Conservation (phyloP, 2,113 vertebrate genomes). For the Cyanistes caeruleus region DNA sequence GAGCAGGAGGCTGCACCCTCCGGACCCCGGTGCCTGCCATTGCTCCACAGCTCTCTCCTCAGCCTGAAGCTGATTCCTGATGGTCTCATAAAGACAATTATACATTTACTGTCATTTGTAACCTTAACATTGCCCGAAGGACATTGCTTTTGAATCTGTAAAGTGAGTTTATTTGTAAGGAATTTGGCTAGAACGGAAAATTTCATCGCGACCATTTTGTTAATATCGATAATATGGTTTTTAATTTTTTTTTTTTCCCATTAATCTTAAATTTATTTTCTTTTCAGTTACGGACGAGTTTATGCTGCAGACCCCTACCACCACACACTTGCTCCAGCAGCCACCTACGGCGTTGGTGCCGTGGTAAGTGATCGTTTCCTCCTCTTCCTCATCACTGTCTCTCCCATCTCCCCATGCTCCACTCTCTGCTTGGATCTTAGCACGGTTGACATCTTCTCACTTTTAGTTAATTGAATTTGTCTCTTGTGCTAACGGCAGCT, state of each 20-base stretch:
- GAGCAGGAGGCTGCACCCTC: neutral
- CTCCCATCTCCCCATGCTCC: conserved; percentile 13
- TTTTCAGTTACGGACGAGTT: conserved; percentile 97
- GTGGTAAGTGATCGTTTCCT: conserved; percentile 84
- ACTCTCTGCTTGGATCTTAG: conserved; percentile 75
- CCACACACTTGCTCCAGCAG: conserved; percentile 98
- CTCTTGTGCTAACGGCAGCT: conserved; percentile 93
- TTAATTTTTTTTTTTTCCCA: neutral
- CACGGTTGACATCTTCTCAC: conserved; percentile 84
- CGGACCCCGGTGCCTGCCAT: neutral
- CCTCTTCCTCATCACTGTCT: conserved; percentile 31
- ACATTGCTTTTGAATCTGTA: neutral
- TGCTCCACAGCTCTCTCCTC: neutral
- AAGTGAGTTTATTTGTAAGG: neutral
- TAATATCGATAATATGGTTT: neutral
- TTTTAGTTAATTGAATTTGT: conserved; percentile 97
- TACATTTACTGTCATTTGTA: neutral
- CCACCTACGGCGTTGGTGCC: conserved; percentile 99
- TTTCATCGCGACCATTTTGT: neutral
- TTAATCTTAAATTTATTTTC: conserved; percentile 56
- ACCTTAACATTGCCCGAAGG: neutral
- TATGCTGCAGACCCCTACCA: conserved; percentile 99
- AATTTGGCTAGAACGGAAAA: neutral
- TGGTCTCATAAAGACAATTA: neutral
- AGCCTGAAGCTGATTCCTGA: neutral